Percentiles rank a stretch among this genome's conserved stretches.
These are phyloP conservation scores for Cataglyphis rosenhaueri DNA, from an alignment of 2,888 invertebrate species.

Conservation along the genomic window DNA sequence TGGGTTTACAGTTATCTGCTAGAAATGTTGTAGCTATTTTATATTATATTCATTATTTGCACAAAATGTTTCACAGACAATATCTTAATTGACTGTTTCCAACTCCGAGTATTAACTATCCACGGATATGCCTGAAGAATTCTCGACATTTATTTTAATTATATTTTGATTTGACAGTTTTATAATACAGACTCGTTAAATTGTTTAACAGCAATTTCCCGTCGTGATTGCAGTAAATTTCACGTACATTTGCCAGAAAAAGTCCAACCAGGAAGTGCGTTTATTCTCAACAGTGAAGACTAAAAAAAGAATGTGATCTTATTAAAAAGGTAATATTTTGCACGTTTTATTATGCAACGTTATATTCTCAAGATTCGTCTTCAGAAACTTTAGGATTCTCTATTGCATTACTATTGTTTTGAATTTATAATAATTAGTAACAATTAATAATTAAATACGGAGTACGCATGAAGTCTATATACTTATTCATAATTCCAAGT, in stretches of 20 bases:
- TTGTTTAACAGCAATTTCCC: background rate
- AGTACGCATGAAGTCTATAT: background rate
- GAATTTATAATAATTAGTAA: background rate
- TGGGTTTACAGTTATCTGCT: background rate
- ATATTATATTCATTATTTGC: background rate
- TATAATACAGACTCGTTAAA: background rate
- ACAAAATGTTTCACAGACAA: background rate
- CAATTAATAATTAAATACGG: background rate
- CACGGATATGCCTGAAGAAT: background rate
- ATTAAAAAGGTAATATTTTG: slow-evolving; percentile 18
- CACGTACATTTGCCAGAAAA: background rate
- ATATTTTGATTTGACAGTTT: background rate
- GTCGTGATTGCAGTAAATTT: background rate
- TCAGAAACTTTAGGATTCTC: background rate
- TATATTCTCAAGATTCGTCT: slow-evolving; percentile 5
- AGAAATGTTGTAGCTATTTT: background rate
- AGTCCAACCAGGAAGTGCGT: background rate
- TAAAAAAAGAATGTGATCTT: slow-evolving; percentile 24
- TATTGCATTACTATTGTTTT: background rate
- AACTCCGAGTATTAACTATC: background rate
- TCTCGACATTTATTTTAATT: background rate
- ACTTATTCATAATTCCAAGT: background rate
- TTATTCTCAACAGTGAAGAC: slow-evolving; percentile 2
- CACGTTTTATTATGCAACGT: background rate
- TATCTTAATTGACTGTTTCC: background rate